Evolutionary conservation across 2,113 vertebrate genomes (phyloP), one percentile per base, ranked within the genome.

Genomic region (Upupa epops): DNA sequence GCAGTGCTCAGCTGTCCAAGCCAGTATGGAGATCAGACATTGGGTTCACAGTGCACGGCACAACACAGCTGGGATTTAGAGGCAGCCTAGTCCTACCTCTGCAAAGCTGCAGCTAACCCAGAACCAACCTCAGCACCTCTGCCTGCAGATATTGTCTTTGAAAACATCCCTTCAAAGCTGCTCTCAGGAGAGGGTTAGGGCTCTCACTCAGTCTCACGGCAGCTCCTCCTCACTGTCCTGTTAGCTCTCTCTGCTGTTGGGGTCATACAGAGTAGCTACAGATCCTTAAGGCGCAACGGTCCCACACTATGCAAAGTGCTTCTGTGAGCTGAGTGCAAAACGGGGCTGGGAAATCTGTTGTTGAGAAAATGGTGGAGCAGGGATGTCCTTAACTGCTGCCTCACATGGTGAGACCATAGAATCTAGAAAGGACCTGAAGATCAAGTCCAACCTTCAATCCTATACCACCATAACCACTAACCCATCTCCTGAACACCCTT

Each of bases 111-210:
- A 56, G 22, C 42, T 36, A 32, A 52, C 49, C 36, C 4, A 56
- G 4, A 45, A 32, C 29, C 74, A 84, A 18, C 12, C 32, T 15
- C 9, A 37, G 22, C 48, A 48, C 26, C 9, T 40, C 48, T 34
- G 21, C 0, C 56, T 65, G 71, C 34, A 42, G 31, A 16, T 3
- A 3, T 0, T 9, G 13, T n/a, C 34, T n/a, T 19, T 52, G 76
- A 10, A 56, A 42, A 19, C 24, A 7, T 19, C 26, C 74, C 32
- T 45, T 56, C 83, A 37, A 37, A 21, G 20, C 7, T 66, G 46
- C 22, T 19, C 34, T 82, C n/a, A 45, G 22, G 28, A 81, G 34
- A 71, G 34, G 26, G 42, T 1, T 48, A 29, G 13, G 69, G 37
- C 22, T 34, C 42, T 19, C 5, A 25, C 24, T 31, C n/a, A 7